Percentiles rank a stretch among this genome's conserved stretches.
Conservation (phyloP, 2,888 invertebrate species). For the Choristoneura rosaceana region DNA sequence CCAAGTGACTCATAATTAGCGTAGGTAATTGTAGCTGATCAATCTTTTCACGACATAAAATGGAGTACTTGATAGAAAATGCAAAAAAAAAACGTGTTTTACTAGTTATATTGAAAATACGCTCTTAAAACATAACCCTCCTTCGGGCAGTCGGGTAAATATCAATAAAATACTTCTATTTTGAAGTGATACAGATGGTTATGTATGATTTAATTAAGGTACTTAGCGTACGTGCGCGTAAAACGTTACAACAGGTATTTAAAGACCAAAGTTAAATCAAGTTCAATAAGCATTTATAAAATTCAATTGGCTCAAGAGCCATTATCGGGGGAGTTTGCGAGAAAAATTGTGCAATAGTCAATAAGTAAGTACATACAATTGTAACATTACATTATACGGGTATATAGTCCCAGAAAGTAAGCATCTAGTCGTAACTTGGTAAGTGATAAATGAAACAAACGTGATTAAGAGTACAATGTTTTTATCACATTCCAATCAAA, state of each 20-base stretch:
- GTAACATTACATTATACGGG: not conserved
- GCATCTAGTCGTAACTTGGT: not conserved
- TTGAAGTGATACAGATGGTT: too few species aligned
- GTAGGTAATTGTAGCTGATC: not conserved
- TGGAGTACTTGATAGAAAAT: not conserved
- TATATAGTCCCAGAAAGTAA: not conserved
- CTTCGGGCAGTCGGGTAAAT: too few species aligned
- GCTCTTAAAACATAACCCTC: too few species aligned
- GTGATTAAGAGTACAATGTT: not conserved
- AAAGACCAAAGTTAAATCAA: too few species aligned
- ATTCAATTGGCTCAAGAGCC: too few species aligned
- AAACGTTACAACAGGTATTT: too few species aligned
- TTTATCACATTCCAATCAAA: not conserved
- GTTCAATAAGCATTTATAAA: too few species aligned
- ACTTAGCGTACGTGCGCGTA: too few species aligned
- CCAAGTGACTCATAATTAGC: conserved; percentile 12
- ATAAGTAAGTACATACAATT: not conserved
- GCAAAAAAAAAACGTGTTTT: too few species aligned
- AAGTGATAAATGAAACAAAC: not conserved
- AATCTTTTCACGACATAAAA: not conserved
- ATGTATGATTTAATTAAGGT: too few species aligned
- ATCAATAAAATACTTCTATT: too few species aligned
- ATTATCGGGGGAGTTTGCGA: not conserved
- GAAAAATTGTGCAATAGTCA: not conserved
- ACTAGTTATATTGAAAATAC: too few species aligned